Evolutionary conservation across 2,797 vertebrate genomes (phyloP), one percentile per base, ranked within the genome.

Genomic region (Pseudomugil tenellus): DNA sequence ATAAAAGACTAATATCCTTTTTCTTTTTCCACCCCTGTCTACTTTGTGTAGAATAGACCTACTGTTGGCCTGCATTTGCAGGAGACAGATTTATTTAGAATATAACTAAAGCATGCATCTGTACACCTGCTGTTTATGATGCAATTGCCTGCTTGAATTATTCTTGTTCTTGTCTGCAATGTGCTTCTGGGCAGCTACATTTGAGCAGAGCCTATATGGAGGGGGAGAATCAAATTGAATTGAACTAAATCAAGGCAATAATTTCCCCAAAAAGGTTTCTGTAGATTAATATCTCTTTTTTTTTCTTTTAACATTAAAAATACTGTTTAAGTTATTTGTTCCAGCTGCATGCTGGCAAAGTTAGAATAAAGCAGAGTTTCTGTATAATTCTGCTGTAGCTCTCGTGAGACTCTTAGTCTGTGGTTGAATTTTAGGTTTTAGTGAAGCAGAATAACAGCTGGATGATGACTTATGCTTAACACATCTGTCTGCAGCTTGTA

Each of bases 241-340:
- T 35, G 11, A 35, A 35, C 2, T 13, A 35, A 35, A 35, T 35
- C 2, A 35, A 12, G 13, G 34, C 34, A 35, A 13, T 35, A 35
- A 35, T 12, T 35, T 35, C 4, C 32, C 7, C 32, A 32, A n/a
- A n/a, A n/a, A n/a, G n/a, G n/a, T n/a, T n/a, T n/a, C n/a, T n/a
- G n/a, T n/a, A n/a, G n/a, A n/a, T n/a, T n/a, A 31, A 3, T 53
- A 6, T 41, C 5, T 41, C 19, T 5, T 41, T 41, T 7, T 2
- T 43, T 9, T 8, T n/a, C 9, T 4, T 32, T 8, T 3, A 35
- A 2, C 34, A 35, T 35, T 34, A 35, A 35, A 35, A 41, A 17
- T 39, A 5, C 14, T 17, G 39, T 41, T 39, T 14, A 39, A 29
- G 14, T 35, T 34, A 74, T 80, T 70, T 29, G 2, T 53, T 39